Conservation (phyloP, 2,797 vertebrate genomes). For the Enteromius trimaculatus region DNA sequence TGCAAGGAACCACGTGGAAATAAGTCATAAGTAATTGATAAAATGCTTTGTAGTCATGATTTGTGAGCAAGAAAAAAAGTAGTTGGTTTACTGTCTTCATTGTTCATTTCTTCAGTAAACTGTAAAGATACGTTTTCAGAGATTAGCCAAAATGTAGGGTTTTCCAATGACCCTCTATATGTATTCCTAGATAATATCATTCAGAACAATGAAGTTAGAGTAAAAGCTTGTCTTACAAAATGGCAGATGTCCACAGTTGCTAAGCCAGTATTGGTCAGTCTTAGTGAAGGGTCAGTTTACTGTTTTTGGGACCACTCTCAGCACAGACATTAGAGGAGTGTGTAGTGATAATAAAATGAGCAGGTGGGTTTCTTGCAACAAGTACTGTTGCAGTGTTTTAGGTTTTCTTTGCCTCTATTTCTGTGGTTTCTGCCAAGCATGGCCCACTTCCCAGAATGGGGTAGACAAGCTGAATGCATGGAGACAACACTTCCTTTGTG, state of each 20-base stretch:
- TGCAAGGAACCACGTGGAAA: not conserved
- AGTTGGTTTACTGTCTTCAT: not conserved
- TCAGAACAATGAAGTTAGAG: not conserved
- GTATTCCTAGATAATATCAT: not conserved
- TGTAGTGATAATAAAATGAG: slow-evolving; percentile 6
- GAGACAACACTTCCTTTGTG: slow-evolving; percentile 57
- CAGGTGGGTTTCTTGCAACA: slow-evolving; percentile 30
- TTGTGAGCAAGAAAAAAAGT: not conserved
- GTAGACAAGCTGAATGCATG: slow-evolving; percentile 14
- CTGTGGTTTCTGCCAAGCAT: not conserved
- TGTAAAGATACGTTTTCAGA: not conserved
- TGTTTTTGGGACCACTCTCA: not conserved
- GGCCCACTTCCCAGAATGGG: not conserved
- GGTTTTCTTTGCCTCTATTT: not conserved
- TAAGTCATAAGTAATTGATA: not conserved
- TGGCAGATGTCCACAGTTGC: not conserved
- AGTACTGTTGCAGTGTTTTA: not conserved
- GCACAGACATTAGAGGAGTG: not conserved
- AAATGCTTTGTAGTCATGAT: not conserved
- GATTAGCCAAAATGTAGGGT: not conserved
- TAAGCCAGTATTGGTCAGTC: no score
- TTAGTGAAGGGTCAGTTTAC: not conserved
- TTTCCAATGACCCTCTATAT: not conserved
- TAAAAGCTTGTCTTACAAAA: not conserved
- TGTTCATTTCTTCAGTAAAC: not conserved